Evolutionary conservation across 2,113 vertebrate genomes (phyloP).

Genomic region (Lepisosteus oculatus): DNA sequence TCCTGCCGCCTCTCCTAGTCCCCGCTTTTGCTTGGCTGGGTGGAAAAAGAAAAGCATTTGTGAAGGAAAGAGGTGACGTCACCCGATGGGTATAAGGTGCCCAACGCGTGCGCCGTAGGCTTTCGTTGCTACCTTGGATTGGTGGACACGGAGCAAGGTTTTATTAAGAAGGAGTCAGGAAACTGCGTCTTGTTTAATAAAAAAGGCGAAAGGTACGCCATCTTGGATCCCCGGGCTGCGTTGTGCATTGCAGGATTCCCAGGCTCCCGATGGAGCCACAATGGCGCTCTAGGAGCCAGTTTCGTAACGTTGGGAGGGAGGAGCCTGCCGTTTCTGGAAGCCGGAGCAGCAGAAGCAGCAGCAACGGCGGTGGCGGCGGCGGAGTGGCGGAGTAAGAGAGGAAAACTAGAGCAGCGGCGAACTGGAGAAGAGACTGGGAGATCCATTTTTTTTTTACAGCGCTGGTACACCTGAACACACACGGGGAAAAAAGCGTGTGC

Average conservation of each 20-base stretch:
- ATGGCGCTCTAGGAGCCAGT: constrained; percentile 56
- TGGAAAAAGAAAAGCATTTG: constrained; percentile 26
- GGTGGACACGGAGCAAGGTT: constrained; percentile 6
- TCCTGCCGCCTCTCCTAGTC: background rate
- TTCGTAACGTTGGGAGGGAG: constrained; percentile 61
- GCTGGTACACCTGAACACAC: constrained; percentile 10
- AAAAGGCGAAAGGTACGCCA: constrained; percentile 34
- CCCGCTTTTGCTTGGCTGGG: background rate
- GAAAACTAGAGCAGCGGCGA: constrained; percentile 31
- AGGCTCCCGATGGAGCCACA: constrained; percentile 41
- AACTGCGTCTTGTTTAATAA: constrained; percentile 36
- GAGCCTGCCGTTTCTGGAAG: constrained; percentile 56
- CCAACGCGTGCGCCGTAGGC: constrained; percentile 49
- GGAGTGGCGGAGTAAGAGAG: constrained; percentile 33
- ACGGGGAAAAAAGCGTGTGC: background rate
- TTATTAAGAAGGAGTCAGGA: constrained; percentile 29
- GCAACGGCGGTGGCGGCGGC: constrained; percentile 12
- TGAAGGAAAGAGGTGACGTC: constrained; percentile 55
- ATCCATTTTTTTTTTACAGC: constrained; percentile 27
- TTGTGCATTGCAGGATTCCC: constrained; percentile 9
- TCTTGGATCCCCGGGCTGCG: constrained; percentile 52
- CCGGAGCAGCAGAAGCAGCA: constrained; percentile 35
- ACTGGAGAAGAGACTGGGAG: constrained; percentile 23
- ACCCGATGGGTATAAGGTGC: constrained; percentile 45
- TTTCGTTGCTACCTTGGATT: constrained; percentile 39